Base-by-base conservation (phyloP, 2,113 vertebrate genomes). In the Dascyllus trimaculatus region DNA sequence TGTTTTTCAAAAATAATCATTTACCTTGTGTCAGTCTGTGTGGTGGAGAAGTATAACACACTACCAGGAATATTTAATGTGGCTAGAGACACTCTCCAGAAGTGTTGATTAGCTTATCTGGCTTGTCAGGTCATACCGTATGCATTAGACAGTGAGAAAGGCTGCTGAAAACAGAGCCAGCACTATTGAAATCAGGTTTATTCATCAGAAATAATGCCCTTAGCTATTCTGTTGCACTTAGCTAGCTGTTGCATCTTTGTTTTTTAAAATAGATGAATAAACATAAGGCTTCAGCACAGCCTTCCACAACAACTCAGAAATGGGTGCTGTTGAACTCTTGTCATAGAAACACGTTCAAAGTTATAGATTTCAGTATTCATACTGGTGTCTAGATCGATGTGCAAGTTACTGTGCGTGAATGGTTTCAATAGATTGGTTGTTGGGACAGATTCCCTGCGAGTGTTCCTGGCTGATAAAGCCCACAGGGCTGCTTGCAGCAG, bases 381-480 rank as follows among this genome's bases (percentile, higher is more conserved):
- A 59, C 61, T 69, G 19, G 24, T 59, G 45, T 86, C 70, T 51
- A 32, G 43, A 81, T 85, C n/a, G 22, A 82, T 89, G 80, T 80
- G 21, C 68, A 72, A 65, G 60, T 78, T 54, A 54, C 15, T 53
- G 54, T 66, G 51, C 7, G 8, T 79, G 69, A 65, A 66, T 64
- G 61, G 48, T 74, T 77, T 85, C 54, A 75, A 65, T 81, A 75
- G 78, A 75, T 74, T 5, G 19, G 67, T 70, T 67, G 71, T 57
- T 73, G 80, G 64, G 56, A 76, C 66, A 11, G 51, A 75, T 70
- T 86, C 69, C 73, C 63, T 57, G 52, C 3, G 49, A 80, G 79
- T 89, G 86, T 89, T 81, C 22, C 48, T 65, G 73, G 67, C 81
- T 84, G 88, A 91, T 90, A 90, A 92, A 89, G 58, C 81, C 83